A percentile compares a stretch with the other conserved stretches of the same genome.
These are phyloP conservation scores for Drosophila histrio DNA, from an alignment of 2,888 invertebrate species.

Conservation along the genomic window DNA sequence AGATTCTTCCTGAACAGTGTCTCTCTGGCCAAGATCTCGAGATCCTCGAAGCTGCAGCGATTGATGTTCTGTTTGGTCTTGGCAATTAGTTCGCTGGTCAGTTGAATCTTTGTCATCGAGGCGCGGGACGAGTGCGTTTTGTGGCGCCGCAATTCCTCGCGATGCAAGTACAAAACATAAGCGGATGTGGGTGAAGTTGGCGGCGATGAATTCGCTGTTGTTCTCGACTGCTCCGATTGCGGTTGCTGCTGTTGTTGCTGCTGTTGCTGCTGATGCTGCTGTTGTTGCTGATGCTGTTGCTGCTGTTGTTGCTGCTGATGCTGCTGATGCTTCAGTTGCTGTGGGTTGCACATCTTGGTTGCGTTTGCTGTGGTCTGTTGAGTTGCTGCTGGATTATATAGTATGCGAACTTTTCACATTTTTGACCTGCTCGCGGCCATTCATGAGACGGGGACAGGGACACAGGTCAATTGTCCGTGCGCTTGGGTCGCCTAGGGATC, in stretches of 20 bases:
- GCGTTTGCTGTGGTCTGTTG: conserved; percentile 43
- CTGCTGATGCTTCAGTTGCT: conserved; percentile 25
- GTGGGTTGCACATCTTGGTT: conserved; percentile 58
- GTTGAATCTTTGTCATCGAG: conserved; percentile 59
- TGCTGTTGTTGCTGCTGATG: background rate
- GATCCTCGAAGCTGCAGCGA: conserved; percentile 63
- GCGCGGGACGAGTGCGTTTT: conserved; percentile 36
- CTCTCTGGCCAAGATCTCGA: conserved; percentile 59
- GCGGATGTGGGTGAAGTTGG: conserved; percentile 58
- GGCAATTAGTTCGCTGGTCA: conserved; percentile 65
- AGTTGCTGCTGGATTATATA: conserved; percentile 43
- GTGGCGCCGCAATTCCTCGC: conserved; percentile 57
- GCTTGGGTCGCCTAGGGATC: background rate
- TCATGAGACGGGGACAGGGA: conserved; percentile 50
- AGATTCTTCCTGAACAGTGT: conserved; percentile 66
- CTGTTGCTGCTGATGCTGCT: conserved; percentile 1
- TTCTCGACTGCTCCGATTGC: background rate
- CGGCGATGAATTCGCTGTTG: conserved; percentile 1
- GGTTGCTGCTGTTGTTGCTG: background rate
- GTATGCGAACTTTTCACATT: conserved; percentile 38
- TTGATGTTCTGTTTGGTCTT: conserved; percentile 61
- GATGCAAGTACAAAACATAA: conserved; percentile 60
- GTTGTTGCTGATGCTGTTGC: background rate
- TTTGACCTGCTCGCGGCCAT: conserved; percentile 64
- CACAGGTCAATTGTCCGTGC: conserved; percentile 43